Evolutionary conservation across 2,888 invertebrate species (phyloP).

Genomic region (Rhopalosiphum nymphaeae): DNA sequence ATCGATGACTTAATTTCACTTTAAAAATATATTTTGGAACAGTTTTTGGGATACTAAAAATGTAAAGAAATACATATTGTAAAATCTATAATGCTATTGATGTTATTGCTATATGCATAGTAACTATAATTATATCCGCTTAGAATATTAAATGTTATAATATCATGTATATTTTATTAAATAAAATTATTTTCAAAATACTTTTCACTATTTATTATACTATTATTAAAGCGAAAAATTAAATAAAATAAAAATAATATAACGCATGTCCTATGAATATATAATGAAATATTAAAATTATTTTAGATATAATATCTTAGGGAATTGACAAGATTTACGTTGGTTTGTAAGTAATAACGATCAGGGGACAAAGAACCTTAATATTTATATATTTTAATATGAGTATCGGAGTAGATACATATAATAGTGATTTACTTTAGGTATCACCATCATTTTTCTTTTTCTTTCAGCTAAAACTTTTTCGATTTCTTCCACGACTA

Average conservation of each 20-base stretch:
- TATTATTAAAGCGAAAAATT: background rate
- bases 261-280: no score
- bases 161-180: background rate
- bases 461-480: constrained; percentile 74
- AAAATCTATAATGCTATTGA: background rate
- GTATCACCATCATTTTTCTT: constrained; percentile 75
- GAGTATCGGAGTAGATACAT: background rate
- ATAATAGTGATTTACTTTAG: constrained; percentile 72
- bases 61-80: background rate
- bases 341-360: background rate
- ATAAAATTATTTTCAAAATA: background rate
- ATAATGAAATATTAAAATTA: no score
- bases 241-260: no score
- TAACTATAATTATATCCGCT: background rate
- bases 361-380: background rate
- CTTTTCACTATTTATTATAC: background rate
- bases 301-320: no score
- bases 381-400: background rate
- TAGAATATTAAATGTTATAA: background rate
- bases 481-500: constrained; percentile 76
- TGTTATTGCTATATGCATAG: no score
- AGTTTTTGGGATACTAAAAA: background rate
- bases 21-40: background rate
- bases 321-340: background rate
- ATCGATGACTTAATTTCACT: background rate